Percentiles rank a stretch among this genome's conserved stretches.
Conservation (phyloP, 1,140 invertebrate species). For the Bombus soroeensis region DNA sequence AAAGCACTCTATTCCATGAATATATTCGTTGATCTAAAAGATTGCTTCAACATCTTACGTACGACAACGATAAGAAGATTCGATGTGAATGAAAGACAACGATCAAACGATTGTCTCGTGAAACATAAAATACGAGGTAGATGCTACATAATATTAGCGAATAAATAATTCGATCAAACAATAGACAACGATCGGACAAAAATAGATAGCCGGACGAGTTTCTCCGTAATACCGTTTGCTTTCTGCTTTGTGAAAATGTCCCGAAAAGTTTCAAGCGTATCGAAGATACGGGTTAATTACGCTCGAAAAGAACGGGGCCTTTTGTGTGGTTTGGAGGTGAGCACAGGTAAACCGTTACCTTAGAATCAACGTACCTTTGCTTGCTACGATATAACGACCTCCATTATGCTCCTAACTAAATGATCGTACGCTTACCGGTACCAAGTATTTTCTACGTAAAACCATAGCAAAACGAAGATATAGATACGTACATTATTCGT, state of each 20-base stretch:
- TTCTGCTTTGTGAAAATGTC: slow-evolving; percentile 51
- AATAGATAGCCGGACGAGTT: slow-evolving; percentile 23
- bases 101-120: no score
- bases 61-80: not conserved
- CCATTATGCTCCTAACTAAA: slow-evolving; percentile 39
- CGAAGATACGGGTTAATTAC: slow-evolving; percentile 62
- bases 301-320: slow-evolving; percentile 29
- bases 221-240: slow-evolving; percentile 25
- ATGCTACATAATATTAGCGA: not conserved
- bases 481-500: no score
- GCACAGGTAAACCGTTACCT: slow-evolving; percentile 56
- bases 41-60: not conserved
- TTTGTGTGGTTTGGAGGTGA: slow-evolving; percentile 24
- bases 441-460: not conserved
- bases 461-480: not conserved
- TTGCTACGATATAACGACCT: slow-evolving; percentile 14
- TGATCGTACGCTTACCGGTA: not conserved
- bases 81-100: no score
- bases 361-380: slow-evolving; percentile 21
- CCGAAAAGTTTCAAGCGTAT: slow-evolving; percentile 59
- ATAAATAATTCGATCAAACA: not conserved
- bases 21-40: not conserved
- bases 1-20: not conserved
- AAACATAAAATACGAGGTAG: no score
- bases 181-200: not conserved